Base-by-base conservation (phyloP, 1,140 invertebrate species). In the Oncopeltus fasciatus region DNA sequence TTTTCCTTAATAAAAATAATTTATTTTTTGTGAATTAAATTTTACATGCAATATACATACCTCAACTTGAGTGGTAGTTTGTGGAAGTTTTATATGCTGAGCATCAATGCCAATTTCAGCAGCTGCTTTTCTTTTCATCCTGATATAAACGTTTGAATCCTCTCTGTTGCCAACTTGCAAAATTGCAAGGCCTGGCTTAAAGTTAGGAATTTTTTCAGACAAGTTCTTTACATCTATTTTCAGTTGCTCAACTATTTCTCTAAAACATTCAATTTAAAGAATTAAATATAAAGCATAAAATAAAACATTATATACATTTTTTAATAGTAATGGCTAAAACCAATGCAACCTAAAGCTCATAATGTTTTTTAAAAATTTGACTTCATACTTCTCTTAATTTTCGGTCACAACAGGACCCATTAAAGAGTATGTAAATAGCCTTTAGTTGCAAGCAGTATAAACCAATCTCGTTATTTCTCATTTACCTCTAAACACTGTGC, bases 111-210 rank as follows among this genome's bases (percentile, higher is more conserved):
- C 96, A 66, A 98, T 90, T 69, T 95, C 88, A 28, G 76, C 80
- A 0, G 95, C 94, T 8, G 91, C 88, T 74, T 92, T 95, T 20
- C 96, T 81, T 77, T 99, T 99, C 84, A 92, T 94, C 44, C 89
- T 78, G 71, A 99, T 99, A 73, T 99, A 99, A 8, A 99, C 94
- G 79, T 98, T 98, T n/a, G 95, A 98, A 76, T 99, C 96, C 72
- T 95, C 91, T 9, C 95, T 78, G 1, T 84, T 85, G 1, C 96
- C 96, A 43, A 99, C 95, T 77, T 91, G 88, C 5, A 90, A 83
- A 64, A 92, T 91, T 3, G 86, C 83, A 58, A 97, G 75, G 2
- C 85, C 83, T 0, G 92, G 90, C 61, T 73, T 70, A 71, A 87
- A 93, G 12, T 62, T 62, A 2, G 51, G 9, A 53, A 53, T 12